A percentile compares a stretch with the other conserved stretches of the same genome.
Evolutionary conservation across 2,888 invertebrate genomes (phyloP).

Genomic region (Meandrusa payeni): DNA sequence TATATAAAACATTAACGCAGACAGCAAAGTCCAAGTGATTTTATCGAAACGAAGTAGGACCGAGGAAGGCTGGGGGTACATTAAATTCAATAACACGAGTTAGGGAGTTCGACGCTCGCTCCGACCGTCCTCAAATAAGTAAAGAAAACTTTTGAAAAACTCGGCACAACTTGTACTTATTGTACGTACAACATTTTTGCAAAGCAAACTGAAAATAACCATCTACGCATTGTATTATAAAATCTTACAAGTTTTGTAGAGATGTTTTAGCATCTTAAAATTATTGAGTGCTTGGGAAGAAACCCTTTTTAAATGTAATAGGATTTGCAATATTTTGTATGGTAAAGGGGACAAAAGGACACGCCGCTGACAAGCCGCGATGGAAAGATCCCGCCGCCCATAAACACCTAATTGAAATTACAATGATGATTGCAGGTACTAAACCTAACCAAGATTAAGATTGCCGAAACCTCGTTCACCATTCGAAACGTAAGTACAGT

Average conservation of each 20-base stretch:
- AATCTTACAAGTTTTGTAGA: background rate
- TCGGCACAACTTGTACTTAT: conserved; percentile 63
- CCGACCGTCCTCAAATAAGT: conserved; percentile 78
- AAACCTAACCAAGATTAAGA: no score
- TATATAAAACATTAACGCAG: conserved; percentile 28
- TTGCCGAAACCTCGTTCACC: no score
- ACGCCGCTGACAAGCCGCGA: no score
- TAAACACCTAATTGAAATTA: no score
- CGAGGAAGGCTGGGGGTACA: conserved; percentile 67
- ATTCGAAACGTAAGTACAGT: no score
- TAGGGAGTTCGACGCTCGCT: conserved; percentile 76
- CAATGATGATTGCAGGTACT: no score
- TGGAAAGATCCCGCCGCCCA: no score
- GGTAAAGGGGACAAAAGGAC: no score
- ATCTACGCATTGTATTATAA: conserved; percentile 24
- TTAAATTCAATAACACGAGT: conserved; percentile 80
- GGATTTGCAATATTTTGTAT: no score
- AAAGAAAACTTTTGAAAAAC: conserved; percentile 74
- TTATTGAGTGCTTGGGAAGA: no score
- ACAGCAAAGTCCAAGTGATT: conserved; percentile 55
- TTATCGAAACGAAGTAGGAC: conserved; percentile 64
- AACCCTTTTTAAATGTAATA: no score
- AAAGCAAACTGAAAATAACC: conserved; percentile 52
- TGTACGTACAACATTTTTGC: conserved; percentile 60
- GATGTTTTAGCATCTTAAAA: background rate